Base-by-base conservation (phyloP, 1,140 invertebrate genomes). In the Oreohelix idahoensis region DNA sequence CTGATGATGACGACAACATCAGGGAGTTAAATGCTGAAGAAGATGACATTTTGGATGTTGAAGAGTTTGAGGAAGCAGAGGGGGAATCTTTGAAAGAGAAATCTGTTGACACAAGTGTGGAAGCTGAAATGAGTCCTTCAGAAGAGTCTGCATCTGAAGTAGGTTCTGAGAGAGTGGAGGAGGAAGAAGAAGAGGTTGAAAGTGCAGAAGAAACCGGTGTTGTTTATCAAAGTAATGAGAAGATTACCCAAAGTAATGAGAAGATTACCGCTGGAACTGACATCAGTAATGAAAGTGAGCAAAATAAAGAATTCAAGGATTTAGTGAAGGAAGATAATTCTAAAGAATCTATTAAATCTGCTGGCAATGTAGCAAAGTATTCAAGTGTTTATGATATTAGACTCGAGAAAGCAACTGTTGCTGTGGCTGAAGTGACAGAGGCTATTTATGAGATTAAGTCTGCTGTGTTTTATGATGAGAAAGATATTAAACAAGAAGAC, bases 101-200 rank as follows among this genome's bases (percentile, higher is more conserved):
- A 84, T 81, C 74, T 73, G 84, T 75, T 39, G 86, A 87, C 39
- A 79, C 79, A 20, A 85, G 83, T 49, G 36, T 85, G 23, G 86
- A 88, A 53, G 79, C 83, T 75, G 81, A 76, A 79, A 45, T 82
- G 29, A 66, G 11, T 32, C 29, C 29, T 29, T 32, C 63, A 32
- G 66, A 63, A 83, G 75, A 53, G 42, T 26, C 39, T 4, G 13
- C 38, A 5, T 45, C 71, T 73, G 71, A 73, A 42, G 36, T 49
- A 15, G 74, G 39, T 1, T 76, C 74, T 45, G 74, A 53, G 32
- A 76, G 74, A 76, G 29, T 32, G 8, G 80, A 71, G 58, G 49
- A 83, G 23, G 82, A 82, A 39, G 45, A 42, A 26, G 35, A 73
- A 29, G 39, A 58, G 29, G 81, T 8, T 66, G 63, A 66, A 0